Base-by-base conservation (phyloP, 2,888 invertebrate genomes). In the Scaptodrosophila latifasciaeformis region DNA sequence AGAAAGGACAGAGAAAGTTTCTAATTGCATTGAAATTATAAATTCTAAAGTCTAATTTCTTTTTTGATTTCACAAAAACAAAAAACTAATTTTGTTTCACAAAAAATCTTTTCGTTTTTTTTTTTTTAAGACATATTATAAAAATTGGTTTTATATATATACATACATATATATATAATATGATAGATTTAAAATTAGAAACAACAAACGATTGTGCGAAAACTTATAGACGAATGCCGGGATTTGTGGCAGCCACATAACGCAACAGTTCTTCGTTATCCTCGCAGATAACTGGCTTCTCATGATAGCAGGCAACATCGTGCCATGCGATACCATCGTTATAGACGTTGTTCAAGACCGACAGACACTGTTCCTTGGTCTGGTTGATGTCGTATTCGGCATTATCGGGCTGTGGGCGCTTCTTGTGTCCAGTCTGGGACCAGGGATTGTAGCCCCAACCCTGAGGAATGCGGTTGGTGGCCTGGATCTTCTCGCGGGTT, bases 261-360 rank as follows among this genome's bases (percentile, higher is more conserved):
- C 91, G 93, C 80, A 96, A 89, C 60, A 96, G 90, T 84, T 96
- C 96, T 48, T 95, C 95, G 59, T 92, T 93, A 87, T 96, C 96
- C 85, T 96, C 96, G 86, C 96, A 96, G 70, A 96, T 91, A 84
- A 96, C 91, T 1, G 96, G 96, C 84, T 96, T 96, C 87, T 96
- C 94, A 87, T 96, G 96, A 87, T 96, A 95, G 87, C 96, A 96
- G 65, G 95, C 95, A 49, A 96, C 95, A 86, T 96, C 96, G 87
- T 96, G 96, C 96, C 96, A 96, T 67, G 94, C 94, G 84, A 96
- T 94, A 65, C 96, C 96, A 83, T 96, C 96, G 82, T 93, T 94
- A 90, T 96, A 96, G 5, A 96, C 96, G 86, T 96, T 96, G 89
- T 96, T 96, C 63, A 96, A 89, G 62, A 96, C 90, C 52, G 94